Evolutionary conservation across 2,113 vertebrate genomes (phyloP).

Genomic region (Dipodomys stephensi): DNA sequence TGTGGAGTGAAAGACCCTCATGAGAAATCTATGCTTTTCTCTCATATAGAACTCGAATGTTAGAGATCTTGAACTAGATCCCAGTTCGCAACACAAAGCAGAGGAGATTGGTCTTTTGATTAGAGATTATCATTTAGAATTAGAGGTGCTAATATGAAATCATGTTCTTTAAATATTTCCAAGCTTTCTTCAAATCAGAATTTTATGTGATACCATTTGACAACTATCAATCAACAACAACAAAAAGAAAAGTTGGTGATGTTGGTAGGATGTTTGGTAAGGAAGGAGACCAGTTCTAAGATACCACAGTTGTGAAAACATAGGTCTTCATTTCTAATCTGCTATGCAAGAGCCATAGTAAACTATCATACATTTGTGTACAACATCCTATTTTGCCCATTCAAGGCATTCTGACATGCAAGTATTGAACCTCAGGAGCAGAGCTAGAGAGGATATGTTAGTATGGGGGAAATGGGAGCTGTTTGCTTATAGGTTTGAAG

Average conservation of each 20-base stretch:
- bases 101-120: constrained; percentile 15
- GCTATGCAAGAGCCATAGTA: background rate
- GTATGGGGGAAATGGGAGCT: background rate
- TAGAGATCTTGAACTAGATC: background rate
- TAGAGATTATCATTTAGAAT: constrained; percentile 17
- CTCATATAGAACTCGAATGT: background rate
- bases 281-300: background rate
- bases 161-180: background rate
- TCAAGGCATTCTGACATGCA: background rate
- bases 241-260: background rate
- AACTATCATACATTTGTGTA: background rate
- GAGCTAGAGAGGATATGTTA: background rate
- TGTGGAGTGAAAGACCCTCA: background rate
- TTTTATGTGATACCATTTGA: background rate
- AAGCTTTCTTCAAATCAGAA: background rate
- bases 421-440: background rate
- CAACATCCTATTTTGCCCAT: background rate
- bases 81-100: constrained; percentile 13
- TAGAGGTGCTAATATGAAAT: background rate
- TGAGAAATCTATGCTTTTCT: background rate
- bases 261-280: background rate
- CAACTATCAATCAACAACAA: background rate
- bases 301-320: background rate
- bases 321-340: background rate
- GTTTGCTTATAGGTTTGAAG: background rate